Evolutionary conservation across 35 echinoderm and acorn worm genomes (phyloP).

Genomic region (Lytechinus variegatus): DNA sequence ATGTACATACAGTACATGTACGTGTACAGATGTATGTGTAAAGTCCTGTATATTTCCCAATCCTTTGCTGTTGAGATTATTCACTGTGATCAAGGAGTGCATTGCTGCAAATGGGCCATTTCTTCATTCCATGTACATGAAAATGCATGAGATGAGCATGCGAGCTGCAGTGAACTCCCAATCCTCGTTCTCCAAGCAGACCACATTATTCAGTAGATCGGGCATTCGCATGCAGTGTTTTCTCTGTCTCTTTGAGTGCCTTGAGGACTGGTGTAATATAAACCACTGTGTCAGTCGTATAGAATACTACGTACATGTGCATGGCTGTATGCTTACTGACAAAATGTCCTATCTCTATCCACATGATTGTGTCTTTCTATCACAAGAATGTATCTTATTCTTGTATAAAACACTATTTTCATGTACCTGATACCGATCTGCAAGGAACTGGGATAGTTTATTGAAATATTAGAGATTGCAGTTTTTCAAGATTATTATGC

Average conservation of each 20-base stretch:
- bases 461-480: too few relatives aligned
- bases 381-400: too few relatives aligned
- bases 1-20: too few relatives aligned
- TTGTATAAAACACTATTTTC: too few relatives aligned
- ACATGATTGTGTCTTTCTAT: neutral
- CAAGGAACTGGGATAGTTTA: too few relatives aligned
- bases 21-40: too few relatives aligned
- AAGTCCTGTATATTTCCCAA: neutral
- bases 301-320: neutral
- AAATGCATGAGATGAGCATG: neutral
- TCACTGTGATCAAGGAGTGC: neutral
- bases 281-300: neutral
- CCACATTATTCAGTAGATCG: neutral
- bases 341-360: neutral
- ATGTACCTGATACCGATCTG: too few relatives aligned
- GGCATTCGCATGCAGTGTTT: neutral
- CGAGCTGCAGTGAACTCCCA: neutral
- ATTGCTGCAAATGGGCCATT: neutral
- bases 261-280: neutral
- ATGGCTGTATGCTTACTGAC: neutral
- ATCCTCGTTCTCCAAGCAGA: neutral
- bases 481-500: too few relatives aligned
- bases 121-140: neutral
- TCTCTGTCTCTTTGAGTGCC: neutral
- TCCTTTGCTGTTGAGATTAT: neutral